Evolutionary conservation across 1,140 invertebrate species (phyloP), one percentile per base, ranked within the genome.

Genomic region (Trypoxylus dichotomus): DNA sequence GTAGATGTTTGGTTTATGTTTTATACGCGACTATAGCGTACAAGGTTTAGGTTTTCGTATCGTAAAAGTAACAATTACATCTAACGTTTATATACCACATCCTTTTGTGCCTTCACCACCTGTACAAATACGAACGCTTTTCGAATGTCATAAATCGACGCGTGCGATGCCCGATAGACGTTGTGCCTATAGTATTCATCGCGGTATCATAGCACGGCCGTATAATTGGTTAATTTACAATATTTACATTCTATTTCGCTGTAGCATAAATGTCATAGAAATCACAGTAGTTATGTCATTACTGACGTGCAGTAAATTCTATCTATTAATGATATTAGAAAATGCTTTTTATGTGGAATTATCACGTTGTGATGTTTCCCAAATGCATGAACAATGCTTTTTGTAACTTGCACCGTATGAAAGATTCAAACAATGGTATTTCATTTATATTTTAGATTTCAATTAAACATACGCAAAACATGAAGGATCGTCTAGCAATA

Each of bases 61-160:
- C 60, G 60, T 27, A 63, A 63, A 63, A 63, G 24, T 24, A 63
- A 63, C 60, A 63, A 63, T 63, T 63, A 63, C 60, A 24, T 63
- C 60, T 63, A 63, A 63, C 3, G 19, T 63, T 25, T 25, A 63
- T 8, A 63, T 25, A 63, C 60, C 6, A 63, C 19, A 27, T 6
- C 6, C 32, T 19, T 27, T 63, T 63, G 60, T 63, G 21, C 19
- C 60, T 63, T 24, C 60, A 63, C 25, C 60, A 63, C 60, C 60
- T 63, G 60, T 63, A 63, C 60, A 63, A 63, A 63, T 63, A 63
- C 13, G 5, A 27, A 27, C 60, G 60, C 60, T 63, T 63, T 63
- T 63, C 60, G 19, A 63, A 24, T 27, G 60, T 25, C 60, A 11
- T 63, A 63, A 63, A 63, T 47, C 43, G 8, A 3, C 43, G 43